Evolutionary conservation across 2,797 vertebrate species (phyloP), one percentile per base, ranked within the genome.

Genomic region (Tarsius wallacei): DNA sequence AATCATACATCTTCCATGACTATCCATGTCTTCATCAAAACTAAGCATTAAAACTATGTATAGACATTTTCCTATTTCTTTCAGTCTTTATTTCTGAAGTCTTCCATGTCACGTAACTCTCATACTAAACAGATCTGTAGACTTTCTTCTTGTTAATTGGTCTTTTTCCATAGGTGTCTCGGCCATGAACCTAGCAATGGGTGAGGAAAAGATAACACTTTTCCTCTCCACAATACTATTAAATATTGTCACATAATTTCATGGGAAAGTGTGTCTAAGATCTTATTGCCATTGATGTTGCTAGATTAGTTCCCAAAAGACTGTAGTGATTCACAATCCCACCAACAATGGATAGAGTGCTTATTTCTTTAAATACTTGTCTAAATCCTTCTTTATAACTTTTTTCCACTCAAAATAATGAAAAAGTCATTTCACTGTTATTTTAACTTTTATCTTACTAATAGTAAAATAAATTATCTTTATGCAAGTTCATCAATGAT

Each of bases 281-380:
- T 93, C 86, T 86, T 59, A 78, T 93, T 91, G 9, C 17, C 73
- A n/a, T 90, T 49, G 21, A 47, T 74, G 5, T 55, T 93, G 49
- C 13, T 61, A 55, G 68, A 49, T 93, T 95, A 83, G 55, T 91
- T 93, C 19, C 24, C 31, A 31, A 70, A 92, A 90, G 51, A 74
- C 2, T 36, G 17, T 47, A 21, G 8, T 76, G 59, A 81, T 85
- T 90, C n/a, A 81, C 17, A 90, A 31, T 42, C 73, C 7, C 53
- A 76, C 7, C 47, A 88, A 70, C 7, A 96, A 42, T 26, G 7
- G 6, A 51, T n/a, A 85, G 7, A 61, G 22, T 19, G 21, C 9
- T 42, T 28, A 33, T 68, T 31, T 53, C 81, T 36, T 59, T 49
- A 61, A 42, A 16, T 71, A 28, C 7, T 90, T 86, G 19, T 7